Base-by-base conservation (phyloP, 2,797 vertebrate species). In the Myoxocephalus aenaeus region DNA sequence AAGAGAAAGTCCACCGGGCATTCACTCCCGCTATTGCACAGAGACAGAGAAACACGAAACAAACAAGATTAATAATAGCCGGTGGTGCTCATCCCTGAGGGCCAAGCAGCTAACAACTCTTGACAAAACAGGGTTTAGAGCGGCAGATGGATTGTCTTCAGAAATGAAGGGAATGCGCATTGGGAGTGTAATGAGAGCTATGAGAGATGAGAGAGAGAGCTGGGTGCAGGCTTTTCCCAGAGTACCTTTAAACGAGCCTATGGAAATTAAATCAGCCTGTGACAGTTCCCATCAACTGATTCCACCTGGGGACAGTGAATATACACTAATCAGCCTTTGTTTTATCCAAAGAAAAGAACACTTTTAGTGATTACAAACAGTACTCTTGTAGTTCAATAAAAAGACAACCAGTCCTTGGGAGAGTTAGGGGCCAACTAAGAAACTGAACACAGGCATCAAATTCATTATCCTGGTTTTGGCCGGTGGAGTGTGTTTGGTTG, bases 31-130 rank as follows among this genome's bases (percentile, higher is more conserved):
- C 88, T 82, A 88, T 70, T 89, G 91, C 90, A 87, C 78, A 75
- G 84, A 89, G 92, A 91, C 87, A 79, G 70, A 89, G 80, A 86
- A 92, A 92, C 85, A 90, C 72, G 87, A 87, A 91, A 92, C 94
- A 94, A 94, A 94, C 93, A 94, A 92, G 92, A 94, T 93, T 94
- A 95, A 95, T 94, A 94, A 94, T 92, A 94, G 91, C 94, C 92
- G 66, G 84, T 82, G 73, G 90, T 91, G 76, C 86, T 88, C 90
- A 83, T 92, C 93, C 95, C 93, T 68, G 73, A 27, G 93, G 92
- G 93, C 90, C 79, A 70, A 71, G 87, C 83, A 65, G 89, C 90
- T 94, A 95, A 94, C 94, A 93, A 93, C 92, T 94, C 92, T 92
- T 95, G 93, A 95, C 94, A 95, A 94, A 95, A 93, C 90, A 93